Conservation (phyloP, 1,140 invertebrate genomes). For the Drosophila kanapiae region DNA sequence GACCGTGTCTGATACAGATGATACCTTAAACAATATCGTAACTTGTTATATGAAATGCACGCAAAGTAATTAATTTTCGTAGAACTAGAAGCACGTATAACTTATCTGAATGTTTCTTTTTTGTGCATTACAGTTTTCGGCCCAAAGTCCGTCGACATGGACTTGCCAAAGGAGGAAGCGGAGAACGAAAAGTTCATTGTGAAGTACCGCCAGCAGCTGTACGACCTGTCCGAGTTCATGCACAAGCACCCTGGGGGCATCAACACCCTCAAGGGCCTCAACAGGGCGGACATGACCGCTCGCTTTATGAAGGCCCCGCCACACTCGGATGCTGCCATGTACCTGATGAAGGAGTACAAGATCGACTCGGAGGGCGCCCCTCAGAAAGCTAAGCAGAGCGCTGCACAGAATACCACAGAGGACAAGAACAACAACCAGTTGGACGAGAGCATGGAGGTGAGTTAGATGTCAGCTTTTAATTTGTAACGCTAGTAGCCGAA, state of each 20-base stretch:
- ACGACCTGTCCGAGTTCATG: constrained; percentile 87
- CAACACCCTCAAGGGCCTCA: constrained; percentile 86
- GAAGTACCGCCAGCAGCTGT: constrained; percentile 86
- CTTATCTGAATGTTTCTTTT: constrained; percentile 13
- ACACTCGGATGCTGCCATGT: constrained; percentile 88
- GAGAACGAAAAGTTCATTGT: constrained; percentile 84
- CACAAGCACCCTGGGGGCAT: constrained; percentile 88
- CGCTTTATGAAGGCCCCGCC: constrained; percentile 86
- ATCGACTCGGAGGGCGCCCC: constrained; percentile 43
- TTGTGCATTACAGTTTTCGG: constrained; percentile 44
- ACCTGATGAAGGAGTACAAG: constrained; percentile 87
- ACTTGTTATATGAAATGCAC: constrained; percentile 19
- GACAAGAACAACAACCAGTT: constrained; percentile 76
- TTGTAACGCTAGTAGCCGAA: constrained; percentile 10
- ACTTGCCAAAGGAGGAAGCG: constrained; percentile 18
- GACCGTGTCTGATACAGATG: constrained; percentile 20
- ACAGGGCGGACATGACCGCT: constrained; percentile 86
- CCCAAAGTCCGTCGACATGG: constrained; percentile 43
- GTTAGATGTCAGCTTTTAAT: constrained; percentile 42
- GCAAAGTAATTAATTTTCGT: constrained; percentile 41
- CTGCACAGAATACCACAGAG: constrained; percentile 43
- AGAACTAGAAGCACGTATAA: not conserved
- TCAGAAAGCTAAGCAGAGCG: constrained; percentile 7
- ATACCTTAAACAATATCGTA: constrained; percentile 34
- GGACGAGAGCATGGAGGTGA: constrained; percentile 84